Conservation (phyloP, 2,888 invertebrate species). For the Leucoma salicis region DNA sequence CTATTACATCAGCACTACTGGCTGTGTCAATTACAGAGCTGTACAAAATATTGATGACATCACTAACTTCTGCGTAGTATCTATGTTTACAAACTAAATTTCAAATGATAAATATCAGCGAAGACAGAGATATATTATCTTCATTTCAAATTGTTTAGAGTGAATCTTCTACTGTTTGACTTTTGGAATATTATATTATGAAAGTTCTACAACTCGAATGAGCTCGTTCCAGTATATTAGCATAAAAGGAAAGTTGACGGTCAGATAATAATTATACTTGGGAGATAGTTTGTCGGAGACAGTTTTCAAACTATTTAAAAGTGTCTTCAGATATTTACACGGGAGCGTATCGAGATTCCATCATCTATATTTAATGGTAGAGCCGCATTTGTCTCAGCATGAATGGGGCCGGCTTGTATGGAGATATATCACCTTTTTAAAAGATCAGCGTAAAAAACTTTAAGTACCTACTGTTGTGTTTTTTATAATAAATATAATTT, state of each 20-base stretch:
- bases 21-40: too few relatives aligned
- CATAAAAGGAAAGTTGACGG: conserved; percentile 32
- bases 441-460: too few relatives aligned
- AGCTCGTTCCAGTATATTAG: conserved; percentile 51
- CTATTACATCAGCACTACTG: too few relatives aligned
- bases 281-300: not conserved
- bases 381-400: too few relatives aligned
- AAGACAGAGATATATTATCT: not conserved
- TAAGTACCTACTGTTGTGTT: too few relatives aligned
- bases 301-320: not conserved
- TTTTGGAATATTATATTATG: conserved; percentile 59
- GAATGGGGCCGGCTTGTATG: too few relatives aligned
- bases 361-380: too few relatives aligned
- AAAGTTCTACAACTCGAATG: conserved; percentile 41
- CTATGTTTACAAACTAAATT: conserved; percentile 19
- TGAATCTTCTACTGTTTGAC: conserved; percentile 46
- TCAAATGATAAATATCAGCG: conserved; percentile 25
- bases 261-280: conserved; percentile 14
- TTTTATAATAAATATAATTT: too few relatives aligned
- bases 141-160: conserved; percentile 13
- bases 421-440: too few relatives aligned
- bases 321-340: not conserved
- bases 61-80: too few relatives aligned
- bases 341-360: not conserved
- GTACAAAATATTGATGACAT: too few relatives aligned